Conservation (phyloP, 2,113 vertebrate species). For the Chrysochloris asiatica region DNA sequence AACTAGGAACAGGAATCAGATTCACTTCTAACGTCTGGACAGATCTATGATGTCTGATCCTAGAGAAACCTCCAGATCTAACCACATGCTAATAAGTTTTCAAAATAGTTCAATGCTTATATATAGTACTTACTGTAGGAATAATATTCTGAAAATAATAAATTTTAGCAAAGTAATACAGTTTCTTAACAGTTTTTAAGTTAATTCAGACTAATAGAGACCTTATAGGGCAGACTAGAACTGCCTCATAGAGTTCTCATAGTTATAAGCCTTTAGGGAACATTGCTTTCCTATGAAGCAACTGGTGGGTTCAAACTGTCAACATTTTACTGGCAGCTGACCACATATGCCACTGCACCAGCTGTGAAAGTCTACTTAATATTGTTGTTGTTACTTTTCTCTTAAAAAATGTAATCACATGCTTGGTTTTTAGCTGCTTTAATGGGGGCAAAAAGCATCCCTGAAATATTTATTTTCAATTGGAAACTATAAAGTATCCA, state of each 20-base stretch:
- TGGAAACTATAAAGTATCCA: conserved; percentile 34
- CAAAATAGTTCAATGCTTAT: not conserved
- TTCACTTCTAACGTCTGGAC: not conserved
- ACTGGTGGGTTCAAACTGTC: no score
- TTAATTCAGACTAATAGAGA: not conserved
- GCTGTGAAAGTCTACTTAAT: no score
- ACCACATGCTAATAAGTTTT: not conserved
- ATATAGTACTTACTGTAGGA: not conserved
- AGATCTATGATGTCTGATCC: not conserved
- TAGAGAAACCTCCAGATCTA: not conserved
- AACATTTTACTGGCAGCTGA: no score
- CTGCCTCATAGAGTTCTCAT: no score
- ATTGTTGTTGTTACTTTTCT: not conserved
- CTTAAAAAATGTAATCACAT: conserved; percentile 40
- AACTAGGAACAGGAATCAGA: not conserved
- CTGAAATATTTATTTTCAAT: conserved; percentile 61
- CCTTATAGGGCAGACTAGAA: no score
- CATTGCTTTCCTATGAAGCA: no score
- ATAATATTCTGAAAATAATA: not conserved
- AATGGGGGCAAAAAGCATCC: not conserved
- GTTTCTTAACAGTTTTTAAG: no score
- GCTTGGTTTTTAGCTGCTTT: conserved; percentile 53
- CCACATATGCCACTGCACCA: no score
- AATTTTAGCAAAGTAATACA: not conserved
- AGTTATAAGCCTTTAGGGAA: no score